phyloP scores from a whole-genome alignment of 1,140 invertebrate genomes.

The Vollenhovia emeryi region DNA sequence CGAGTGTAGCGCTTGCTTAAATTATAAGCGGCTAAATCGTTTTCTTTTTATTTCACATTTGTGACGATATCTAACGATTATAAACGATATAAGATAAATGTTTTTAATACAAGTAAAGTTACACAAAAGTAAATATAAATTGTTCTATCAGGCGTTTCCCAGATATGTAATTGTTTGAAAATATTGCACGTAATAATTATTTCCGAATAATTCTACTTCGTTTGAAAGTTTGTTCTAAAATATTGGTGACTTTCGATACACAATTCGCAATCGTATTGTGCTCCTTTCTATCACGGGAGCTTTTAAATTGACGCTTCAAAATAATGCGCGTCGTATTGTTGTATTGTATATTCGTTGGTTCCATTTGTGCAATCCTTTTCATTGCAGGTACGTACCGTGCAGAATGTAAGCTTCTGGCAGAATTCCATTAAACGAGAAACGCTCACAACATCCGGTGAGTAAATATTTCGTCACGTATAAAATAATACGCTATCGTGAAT shows the following conservation, averaged over 20 bases:
- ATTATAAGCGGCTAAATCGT: neutral
- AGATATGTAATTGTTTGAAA: neutral
- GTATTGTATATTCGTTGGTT: conserved; percentile 8
- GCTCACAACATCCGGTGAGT: conserved; percentile 62
- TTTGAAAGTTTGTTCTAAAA: neutral
- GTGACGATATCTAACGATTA: neutral
- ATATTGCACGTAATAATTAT: neutral
- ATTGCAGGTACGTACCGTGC: conserved; percentile 65
- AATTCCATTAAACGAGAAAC: conserved; percentile 58
- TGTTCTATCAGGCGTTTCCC: neutral
- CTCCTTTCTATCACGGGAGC: neutral
- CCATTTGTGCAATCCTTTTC: conserved; percentile 22
- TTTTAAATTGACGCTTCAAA: conserved; percentile 37
- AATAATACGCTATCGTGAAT: conserved; percentile 31
- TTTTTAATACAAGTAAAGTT: neutral
- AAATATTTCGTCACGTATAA: conserved; percentile 31
- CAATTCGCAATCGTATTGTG: neutral
- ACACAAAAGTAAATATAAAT: neutral
- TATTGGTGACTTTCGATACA: neutral
- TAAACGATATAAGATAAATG: neutral
- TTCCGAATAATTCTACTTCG: neutral
- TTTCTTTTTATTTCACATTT: neutral
- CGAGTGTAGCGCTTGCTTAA: neutral
- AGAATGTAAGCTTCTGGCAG: conserved; percentile 38
- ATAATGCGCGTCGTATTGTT: conserved; percentile 23